Conservation (phyloP, 2,113 vertebrate genomes). For the Clupea harengus region DNA sequence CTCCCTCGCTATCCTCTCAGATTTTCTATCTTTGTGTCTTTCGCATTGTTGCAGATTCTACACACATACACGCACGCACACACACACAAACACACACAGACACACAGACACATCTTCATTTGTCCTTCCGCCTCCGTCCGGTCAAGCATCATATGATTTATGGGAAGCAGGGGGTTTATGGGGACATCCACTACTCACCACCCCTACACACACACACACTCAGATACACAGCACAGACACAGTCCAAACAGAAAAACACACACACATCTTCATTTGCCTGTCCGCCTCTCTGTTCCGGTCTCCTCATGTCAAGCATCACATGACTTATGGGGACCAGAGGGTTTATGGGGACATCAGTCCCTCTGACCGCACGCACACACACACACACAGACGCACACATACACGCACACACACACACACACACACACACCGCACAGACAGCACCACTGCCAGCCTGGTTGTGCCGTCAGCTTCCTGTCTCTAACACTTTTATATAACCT, state of each 20-base stretch:
- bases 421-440: not conserved
- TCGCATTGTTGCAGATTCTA: too few relatives aligned
- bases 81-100: not conserved
- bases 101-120: not conserved
- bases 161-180: too few relatives aligned
- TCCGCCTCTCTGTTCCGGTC: not conserved
- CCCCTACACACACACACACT: not conserved
- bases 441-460: conserved; percentile 16
- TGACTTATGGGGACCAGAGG: too few relatives aligned
- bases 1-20: not conserved
- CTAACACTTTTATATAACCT: conserved; percentile 23
- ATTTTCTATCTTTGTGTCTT: too few relatives aligned
- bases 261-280: not conserved
- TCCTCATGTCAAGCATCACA: conserved; percentile 14
- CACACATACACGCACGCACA: not conserved
- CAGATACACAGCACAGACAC: not conserved
- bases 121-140: not conserved
- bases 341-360: conserved; percentile 8
- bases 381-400: conserved; percentile 15
- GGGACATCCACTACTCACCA: too few relatives aligned
- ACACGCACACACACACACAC: not conserved
- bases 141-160: too few relatives aligned
- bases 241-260: not conserved
- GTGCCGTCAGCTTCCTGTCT: conserved; percentile 23
- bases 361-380: conserved; percentile 1